Conservation (phyloP, 2,113 vertebrate species). For the Etheostoma spectabile region DNA sequence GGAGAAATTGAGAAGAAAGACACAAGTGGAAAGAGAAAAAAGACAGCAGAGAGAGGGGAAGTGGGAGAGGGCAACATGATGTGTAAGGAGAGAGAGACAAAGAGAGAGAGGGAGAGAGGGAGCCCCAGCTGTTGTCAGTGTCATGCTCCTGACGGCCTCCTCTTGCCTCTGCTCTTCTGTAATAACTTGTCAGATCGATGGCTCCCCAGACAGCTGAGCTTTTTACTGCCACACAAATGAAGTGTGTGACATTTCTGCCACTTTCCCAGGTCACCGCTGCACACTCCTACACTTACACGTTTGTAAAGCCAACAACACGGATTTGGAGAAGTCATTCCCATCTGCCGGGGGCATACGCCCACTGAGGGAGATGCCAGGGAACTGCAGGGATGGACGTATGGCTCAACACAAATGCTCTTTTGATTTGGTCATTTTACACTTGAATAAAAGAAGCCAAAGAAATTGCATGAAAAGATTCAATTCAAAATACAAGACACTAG, state of each 20-base stretch:
- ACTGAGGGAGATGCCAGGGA: slow-evolving; percentile 8
- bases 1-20: slow-evolving; percentile 12
- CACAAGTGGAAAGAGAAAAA: neutral
- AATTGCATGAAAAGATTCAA: neutral
- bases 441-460: neutral
- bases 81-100: neutral
- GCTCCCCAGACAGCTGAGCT: slow-evolving; percentile 72
- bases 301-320: slow-evolving; percentile 48
- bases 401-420: neutral
- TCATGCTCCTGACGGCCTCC: slow-evolving; percentile 57
- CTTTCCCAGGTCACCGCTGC: slow-evolving; percentile 56
- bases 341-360: neutral
- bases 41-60: neutral
- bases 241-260: slow-evolving; percentile 75
- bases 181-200: slow-evolving; percentile 82
- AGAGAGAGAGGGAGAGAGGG: slow-evolving; percentile 13
- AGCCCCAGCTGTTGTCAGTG: slow-evolving; percentile 68
- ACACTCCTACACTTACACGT: slow-evolving; percentile 30
- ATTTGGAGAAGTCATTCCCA: slow-evolving; percentile 18
- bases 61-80: slow-evolving; percentile 14
- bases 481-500: neutral
- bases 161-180: slow-evolving; percentile 67
- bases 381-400: neutral
- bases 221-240: slow-evolving; percentile 72
- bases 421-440: neutral